These are phyloP conservation scores for Urocynchramus pylzowi DNA, from an alignment of 2,113 vertebrate genomes.

Conservation along the genomic window DNA sequence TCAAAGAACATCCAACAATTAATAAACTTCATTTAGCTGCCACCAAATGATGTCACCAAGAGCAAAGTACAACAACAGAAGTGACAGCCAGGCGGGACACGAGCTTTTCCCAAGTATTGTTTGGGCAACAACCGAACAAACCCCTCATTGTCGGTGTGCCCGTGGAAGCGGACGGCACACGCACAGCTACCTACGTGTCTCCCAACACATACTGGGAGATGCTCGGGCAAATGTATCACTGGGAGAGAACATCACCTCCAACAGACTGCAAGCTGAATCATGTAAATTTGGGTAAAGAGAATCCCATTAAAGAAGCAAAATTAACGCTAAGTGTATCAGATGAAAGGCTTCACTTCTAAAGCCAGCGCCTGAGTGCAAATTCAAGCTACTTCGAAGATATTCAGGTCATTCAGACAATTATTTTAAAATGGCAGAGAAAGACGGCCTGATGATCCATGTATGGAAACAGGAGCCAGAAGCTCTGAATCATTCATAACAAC, in stretches of 20 bases:
- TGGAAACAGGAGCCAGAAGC: constrained; percentile 1
- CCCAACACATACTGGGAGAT: not conserved
- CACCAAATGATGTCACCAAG: not conserved
- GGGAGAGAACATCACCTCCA: not conserved
- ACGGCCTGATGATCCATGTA: not conserved
- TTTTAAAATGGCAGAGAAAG: constrained; percentile 43
- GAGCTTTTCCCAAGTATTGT: not conserved
- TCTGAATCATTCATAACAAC: constrained; percentile 57
- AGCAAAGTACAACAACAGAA: constrained; percentile 41
- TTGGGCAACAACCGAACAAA: not conserved
- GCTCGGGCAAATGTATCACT: constrained; percentile 10
- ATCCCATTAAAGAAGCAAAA: constrained; percentile 29
- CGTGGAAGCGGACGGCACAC: not conserved
- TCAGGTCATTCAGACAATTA: constrained; percentile 32
- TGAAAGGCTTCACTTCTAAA: constrained; percentile 12
- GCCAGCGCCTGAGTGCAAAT: not conserved
- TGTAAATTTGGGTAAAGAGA: constrained; percentile 1
- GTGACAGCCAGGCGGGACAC: not conserved
- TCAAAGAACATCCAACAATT: constrained; percentile 10
- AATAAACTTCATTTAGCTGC: not conserved
- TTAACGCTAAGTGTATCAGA: constrained; percentile 9
- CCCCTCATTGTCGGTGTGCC: not conserved
- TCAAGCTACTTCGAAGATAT: constrained; percentile 15
- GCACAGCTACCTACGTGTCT: not conserved
- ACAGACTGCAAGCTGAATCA: constrained; percentile 25